phyloP scores from a whole-genome alignment of 2,113 vertebrate genomes.

The Corythaixoides concolor region DNA sequence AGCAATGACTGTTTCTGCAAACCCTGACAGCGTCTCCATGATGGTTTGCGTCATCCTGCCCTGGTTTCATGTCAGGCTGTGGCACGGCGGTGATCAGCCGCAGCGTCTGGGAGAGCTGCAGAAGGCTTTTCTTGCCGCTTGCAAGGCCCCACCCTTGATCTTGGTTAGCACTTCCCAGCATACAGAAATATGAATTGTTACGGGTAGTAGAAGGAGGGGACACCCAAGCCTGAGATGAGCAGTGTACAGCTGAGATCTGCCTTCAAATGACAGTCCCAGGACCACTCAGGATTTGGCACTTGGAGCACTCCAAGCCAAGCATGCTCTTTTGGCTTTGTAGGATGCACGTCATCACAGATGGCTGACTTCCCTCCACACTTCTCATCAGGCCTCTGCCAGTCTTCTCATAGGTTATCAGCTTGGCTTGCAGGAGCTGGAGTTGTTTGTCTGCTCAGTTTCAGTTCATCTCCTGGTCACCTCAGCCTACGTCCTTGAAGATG shows the following conservation, averaged over 20 bases:
- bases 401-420: background rate
- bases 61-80: background rate
- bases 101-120: background rate
- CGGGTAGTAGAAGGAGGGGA: background rate
- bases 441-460: background rate
- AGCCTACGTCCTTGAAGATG: background rate
- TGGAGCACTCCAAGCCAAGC: background rate
- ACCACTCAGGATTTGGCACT: background rate
- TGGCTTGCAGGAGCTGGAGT: background rate
- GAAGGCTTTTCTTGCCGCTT: background rate
- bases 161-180: background rate
- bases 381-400: background rate
- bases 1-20: background rate
- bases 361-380: background rate
- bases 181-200: background rate
- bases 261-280: background rate
- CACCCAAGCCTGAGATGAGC: background rate
- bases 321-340: background rate
- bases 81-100: background rate
- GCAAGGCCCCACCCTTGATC: background rate
- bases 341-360: background rate
- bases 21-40: background rate
- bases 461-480: background rate
- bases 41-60: background rate
- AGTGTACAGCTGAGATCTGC: background rate